These are phyloP conservation scores for Heliocidaris tuberculata DNA, from an alignment of 35 echinoderm and acorn worm genomes.

Conservation along the genomic window DNA sequence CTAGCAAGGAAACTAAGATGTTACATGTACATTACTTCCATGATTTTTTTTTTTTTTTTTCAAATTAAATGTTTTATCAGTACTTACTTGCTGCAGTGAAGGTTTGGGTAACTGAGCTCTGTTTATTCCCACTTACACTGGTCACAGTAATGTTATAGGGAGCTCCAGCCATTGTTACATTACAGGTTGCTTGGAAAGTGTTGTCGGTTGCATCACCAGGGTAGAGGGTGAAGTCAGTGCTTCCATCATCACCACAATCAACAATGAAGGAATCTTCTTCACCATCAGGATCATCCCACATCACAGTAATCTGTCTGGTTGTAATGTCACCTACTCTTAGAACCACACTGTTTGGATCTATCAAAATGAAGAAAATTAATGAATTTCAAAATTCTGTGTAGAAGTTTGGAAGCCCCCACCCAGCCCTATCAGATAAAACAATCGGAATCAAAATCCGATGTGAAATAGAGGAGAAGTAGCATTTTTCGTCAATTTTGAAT, in stretches of 20 bases:
- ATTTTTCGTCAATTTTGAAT: too few relatives aligned
- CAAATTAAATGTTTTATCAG: background rate
- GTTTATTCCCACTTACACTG: conserved; percentile 35
- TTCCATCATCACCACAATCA: background rate
- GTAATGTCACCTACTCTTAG: background rate
- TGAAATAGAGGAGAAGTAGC: too few relatives aligned
- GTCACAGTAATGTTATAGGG: conserved; percentile 21
- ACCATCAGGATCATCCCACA: conserved; percentile 26
- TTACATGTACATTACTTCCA: too few relatives aligned
- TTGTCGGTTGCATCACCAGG: background rate
- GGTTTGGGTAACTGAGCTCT: background rate
- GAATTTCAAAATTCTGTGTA: too few relatives aligned
- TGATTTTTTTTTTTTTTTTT: too few relatives aligned
- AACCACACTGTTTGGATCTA: background rate
- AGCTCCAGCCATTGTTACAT: background rate
- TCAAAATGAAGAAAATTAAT: too few relatives aligned
- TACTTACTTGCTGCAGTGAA: conserved; percentile 41
- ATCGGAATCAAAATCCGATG: too few relatives aligned
- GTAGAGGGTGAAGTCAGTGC: background rate
- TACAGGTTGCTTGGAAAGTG: conserved; percentile 11
- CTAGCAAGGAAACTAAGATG: too few relatives aligned
- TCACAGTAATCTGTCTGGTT: conserved; percentile 21
- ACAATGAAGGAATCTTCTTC: conserved; percentile 25
- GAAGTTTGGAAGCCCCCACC: too few relatives aligned
- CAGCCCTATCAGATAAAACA: too few relatives aligned